A percentile compares a stretch with the other conserved stretches of the same genome.
Conservation (phyloP, 2,113 vertebrate genomes). For the Potamarius usumacintae region DNA sequence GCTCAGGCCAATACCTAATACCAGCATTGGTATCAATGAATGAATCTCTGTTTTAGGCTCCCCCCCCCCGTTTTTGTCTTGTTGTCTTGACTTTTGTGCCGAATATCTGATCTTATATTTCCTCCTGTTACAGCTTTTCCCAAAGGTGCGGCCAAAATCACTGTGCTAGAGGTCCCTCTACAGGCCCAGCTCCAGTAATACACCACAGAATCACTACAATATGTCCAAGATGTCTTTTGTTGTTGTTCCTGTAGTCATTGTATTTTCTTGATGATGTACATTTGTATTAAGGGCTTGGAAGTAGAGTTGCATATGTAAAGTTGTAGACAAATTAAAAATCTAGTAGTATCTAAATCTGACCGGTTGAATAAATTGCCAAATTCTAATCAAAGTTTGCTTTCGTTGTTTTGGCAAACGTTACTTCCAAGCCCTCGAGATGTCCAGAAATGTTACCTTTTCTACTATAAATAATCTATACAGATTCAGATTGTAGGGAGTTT, state of each 20-base stretch:
- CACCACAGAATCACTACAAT: background rate
- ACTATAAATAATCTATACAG: background rate
- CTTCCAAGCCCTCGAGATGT: background rate
- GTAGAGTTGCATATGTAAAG: background rate
- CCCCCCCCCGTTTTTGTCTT: no score
- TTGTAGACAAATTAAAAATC: background rate
- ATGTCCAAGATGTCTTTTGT: background rate
- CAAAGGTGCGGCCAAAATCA: conserved; percentile 74
- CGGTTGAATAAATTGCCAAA: background rate
- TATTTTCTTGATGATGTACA: background rate
- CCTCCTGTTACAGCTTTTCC: conserved; percentile 69
- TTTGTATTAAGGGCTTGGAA: background rate
- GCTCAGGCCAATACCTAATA: background rate
- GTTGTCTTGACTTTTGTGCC: background rate
- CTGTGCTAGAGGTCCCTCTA: conserved; percentile 62
- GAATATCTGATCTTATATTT: background rate
- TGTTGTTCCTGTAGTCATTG: background rate
- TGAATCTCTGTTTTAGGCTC: background rate
- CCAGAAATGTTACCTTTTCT: background rate
- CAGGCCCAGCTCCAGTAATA: background rate
- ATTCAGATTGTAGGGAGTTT: background rate
- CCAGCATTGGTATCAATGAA: background rate
- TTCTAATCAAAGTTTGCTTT: background rate
- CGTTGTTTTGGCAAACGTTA: background rate
- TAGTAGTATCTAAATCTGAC: background rate